Evolutionary conservation across 2,113 vertebrate genomes (phyloP), one percentile per base, ranked within the genome.

Genomic region (Pelusios castaneus): DNA sequence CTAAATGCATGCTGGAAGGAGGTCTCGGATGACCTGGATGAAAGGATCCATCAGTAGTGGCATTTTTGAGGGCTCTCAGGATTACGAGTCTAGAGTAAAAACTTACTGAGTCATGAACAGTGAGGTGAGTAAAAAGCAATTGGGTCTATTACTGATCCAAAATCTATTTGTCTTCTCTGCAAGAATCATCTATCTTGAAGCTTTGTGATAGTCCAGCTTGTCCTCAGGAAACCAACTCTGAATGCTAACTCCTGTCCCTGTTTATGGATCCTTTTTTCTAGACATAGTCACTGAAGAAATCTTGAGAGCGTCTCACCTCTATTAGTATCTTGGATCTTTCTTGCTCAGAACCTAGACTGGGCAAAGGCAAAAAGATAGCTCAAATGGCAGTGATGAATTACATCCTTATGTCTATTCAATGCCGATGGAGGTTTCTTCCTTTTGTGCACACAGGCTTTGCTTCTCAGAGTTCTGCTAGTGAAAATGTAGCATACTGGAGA

Each of bases 121-220:
- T 31, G 24, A 8, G 1, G 11, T 0, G 5, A 31, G 1, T 11
- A 51, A 1, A 3, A 8, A 79, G 82, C 78, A 5, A 12, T 56
- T 27, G 73, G 0, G 1, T 1, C 0, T 1, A 0, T 6, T 25
- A 2, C 34, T 9, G 17, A 2, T 8, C 54, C 54, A 81, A 10
- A 55, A 56, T 81, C n/a, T 16, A 24, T 25, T 22, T 10, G 38
- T 75, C 5, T 8, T 43, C 38, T 17, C 21, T 43, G 5, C 22
- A 75, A 12, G 24, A 10, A 75, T 24, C 8, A 13, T 24, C 21
- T 75, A 25, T 10, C 38, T 58, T 22, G 34, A n/a, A 67, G 34
- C 34, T 14, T 5, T 76, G 6, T 38, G 16, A 52, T 81, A 2
- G 14, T 0, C 21, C 21, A 1, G 0, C 0, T 12, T 12, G 27